Base-by-base conservation (phyloP, 2,113 vertebrate species). In the Zosterops pallidus region DNA sequence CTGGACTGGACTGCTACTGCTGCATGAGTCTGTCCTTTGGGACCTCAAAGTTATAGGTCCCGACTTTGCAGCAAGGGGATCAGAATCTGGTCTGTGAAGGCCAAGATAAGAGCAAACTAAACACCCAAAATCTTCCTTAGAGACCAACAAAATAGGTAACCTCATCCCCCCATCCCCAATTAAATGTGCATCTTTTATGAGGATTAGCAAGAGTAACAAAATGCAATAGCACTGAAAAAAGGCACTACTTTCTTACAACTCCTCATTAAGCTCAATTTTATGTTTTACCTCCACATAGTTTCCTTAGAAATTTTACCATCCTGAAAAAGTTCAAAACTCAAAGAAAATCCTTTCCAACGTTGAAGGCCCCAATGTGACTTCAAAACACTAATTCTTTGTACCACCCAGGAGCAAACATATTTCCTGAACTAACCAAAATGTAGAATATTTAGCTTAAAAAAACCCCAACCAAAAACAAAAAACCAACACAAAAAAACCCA, bases 401-500 rank as follows among this genome's bases (percentile, higher is more conserved):
- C 93, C 94, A 97, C 96, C 93, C 91, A 93, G 88, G 47, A 96
- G 92, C 93, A 97, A 93, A 93, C 56, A 79, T 67, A 92, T 82
- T 96, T 97, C 95, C 94, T 94, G 83, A 76, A 93, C 93, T 95
- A 87, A 95, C 90, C 94, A 93, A 96, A 96, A 96, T 31, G 88
- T 78, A 93, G 90, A 95, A 78, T 91, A 91, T 92, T 94, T 94
- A 95, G 79, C 83, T 74, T 89, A 60, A 74, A 94, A 87, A 89
- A 85, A 65, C 17, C 0, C 14, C 35, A 68, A 47, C 42, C 35
- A 71, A 78, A 90, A 90, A 3, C 46, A 91, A 72, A 68, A 90
- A 71, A 28, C 7, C 86, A 84, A 82, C 85, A 90, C 52, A 93
- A 84, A 89, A 82, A 91, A 85, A 12, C 52, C 90, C 91, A 91